These are phyloP conservation scores for Chamaea fasciata DNA, from an alignment of 2,113 vertebrate genomes.

Conservation along the genomic window DNA sequence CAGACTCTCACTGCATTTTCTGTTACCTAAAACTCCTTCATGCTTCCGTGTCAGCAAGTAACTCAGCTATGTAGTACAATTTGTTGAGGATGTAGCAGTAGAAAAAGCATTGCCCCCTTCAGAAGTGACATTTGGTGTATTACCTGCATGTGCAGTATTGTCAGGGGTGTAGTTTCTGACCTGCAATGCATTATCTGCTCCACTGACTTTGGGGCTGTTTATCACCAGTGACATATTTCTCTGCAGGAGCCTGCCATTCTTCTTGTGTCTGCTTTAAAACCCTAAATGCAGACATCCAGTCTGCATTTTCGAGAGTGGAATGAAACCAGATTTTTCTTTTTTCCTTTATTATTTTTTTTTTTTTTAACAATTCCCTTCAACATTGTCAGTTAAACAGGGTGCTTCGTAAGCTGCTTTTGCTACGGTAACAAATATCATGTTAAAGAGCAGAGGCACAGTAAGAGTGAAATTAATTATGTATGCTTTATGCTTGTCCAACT, in stretches of 20 bases:
- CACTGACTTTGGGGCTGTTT: constrained; percentile 52
- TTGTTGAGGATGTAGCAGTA: constrained; percentile 48
- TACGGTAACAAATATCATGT: not conserved
- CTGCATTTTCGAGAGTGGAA: constrained; percentile 27
- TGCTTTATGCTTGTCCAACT: constrained; percentile 55
- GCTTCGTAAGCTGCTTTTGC: constrained; percentile 23
- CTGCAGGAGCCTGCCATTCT: constrained; percentile 52
- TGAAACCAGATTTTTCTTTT: not conserved
- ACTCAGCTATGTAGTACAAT: constrained; percentile 28
- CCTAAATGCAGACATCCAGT: constrained; percentile 13
- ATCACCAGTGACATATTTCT: constrained; percentile 58
- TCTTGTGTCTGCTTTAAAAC: constrained; percentile 29
- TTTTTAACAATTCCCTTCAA: not conserved
- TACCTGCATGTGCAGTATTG: constrained; percentile 42
- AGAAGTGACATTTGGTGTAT: constrained; percentile 57
- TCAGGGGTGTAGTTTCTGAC: constrained; percentile 62
- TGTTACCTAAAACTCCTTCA: constrained; percentile 25
- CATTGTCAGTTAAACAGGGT: not conserved
- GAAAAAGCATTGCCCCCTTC: constrained; percentile 41
- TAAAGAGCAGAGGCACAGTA: constrained; percentile 33
- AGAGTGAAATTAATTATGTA: constrained; percentile 59
- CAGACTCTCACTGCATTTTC: not conserved
- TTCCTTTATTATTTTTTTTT: not conserved
- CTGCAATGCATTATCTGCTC: constrained; percentile 66
- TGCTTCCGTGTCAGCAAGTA: constrained; percentile 6